Conservation (phyloP, 2,888 invertebrate genomes). For the Nemurella pictetii region DNA sequence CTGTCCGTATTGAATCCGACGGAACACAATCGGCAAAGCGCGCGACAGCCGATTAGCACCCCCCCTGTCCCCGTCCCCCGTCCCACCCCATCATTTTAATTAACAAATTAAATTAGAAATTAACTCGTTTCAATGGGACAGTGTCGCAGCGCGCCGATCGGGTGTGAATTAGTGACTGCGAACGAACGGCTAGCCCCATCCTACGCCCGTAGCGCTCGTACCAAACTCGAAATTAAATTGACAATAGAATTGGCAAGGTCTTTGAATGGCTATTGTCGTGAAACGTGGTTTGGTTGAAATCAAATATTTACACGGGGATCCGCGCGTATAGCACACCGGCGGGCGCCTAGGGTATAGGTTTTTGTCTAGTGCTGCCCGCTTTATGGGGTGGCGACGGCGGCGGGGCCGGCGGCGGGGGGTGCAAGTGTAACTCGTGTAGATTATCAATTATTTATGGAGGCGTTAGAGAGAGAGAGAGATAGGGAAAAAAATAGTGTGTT, state of each 20-base stretch:
- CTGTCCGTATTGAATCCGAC: conserved; percentile 17
- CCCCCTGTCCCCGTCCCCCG: conserved; percentile 14
- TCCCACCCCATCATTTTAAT: conserved; percentile 52
- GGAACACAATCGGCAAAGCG: conserved; percentile 25
- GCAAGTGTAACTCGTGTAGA: neutral
- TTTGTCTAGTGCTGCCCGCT: neutral
- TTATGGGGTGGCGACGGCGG: neutral
- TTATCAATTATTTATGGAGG: neutral
- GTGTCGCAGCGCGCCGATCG: neutral
- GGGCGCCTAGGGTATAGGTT: neutral
- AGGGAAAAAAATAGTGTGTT: neutral
- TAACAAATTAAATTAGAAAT: conserved; percentile 60
- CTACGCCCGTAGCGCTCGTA: neutral
- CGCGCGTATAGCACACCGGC: neutral
- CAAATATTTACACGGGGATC: conserved; percentile 23
- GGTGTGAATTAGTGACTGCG: neutral
- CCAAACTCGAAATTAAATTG: conserved; percentile 28
- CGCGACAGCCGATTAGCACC: conserved; percentile 24
- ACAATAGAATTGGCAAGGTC: conserved; percentile 31
- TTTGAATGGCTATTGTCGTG: conserved; percentile 22
- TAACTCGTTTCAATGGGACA: conserved; percentile 52
- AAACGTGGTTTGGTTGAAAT: conserved; percentile 2
- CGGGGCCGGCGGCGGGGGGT: no score
- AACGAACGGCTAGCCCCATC: neutral
- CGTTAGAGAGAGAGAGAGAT: no score